Conservation (phyloP, 64 coral and sea anemone genomes). For the Dendrophyllia cribrosa region DNA sequence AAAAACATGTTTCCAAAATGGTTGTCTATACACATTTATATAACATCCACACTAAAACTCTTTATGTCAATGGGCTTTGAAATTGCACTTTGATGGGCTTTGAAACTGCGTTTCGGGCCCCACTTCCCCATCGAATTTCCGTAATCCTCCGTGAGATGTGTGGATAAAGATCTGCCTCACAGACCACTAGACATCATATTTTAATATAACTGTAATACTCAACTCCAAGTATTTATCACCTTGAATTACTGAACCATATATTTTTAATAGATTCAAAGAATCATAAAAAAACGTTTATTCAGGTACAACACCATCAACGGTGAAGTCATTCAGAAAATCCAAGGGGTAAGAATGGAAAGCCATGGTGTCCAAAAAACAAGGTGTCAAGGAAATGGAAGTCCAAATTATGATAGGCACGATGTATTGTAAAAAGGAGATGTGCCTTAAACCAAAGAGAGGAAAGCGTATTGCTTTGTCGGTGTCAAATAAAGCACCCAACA, state of each 20-base stretch:
- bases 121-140: not conserved
- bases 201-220: not conserved
- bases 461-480: too few species aligned
- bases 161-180: not conserved
- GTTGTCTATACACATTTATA: too few species aligned
- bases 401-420: conserved; percentile 11
- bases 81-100: too few species aligned
- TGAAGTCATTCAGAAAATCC: conserved; percentile 30
- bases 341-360: conserved; percentile 52
- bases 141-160: not conserved
- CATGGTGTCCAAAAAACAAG: conserved; percentile 37
- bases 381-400: conserved; percentile 14
- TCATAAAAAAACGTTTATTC: conserved; percentile 35
- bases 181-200: not conserved
- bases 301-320: conserved; percentile 41
- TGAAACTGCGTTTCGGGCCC: not conserved
- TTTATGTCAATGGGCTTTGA: not conserved
- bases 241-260: not conserved
- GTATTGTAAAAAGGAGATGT: conserved; percentile 15
- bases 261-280: not conserved
- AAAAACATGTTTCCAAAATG: too few species aligned
- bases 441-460: too few species aligned
- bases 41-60: not conserved
- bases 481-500: conserved; percentile 49
- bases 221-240: not conserved